Conservation (phyloP, 1,140 invertebrate genomes). For the honey bee (Apis mellifera) region Amel_HAv3.1 CM009933.2:222501-223000, state of each 20-base stretch:
- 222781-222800: not conserved
- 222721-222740: not conserved
- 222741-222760: not conserved
- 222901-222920: not conserved
- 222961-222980: slow-evolving; percentile 9
- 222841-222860: too few species aligned
- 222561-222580: not conserved
- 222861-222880: not conserved
- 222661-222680: not conserved
- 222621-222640: not conserved
- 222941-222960: too few species aligned
- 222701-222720: not conserved
- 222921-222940: not conserved
- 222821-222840: not conserved
- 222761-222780: not conserved
- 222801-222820: not conserved
- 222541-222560: slow-evolving; percentile 31
- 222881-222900: not conserved
- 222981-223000: not conserved
- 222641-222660: not conserved
- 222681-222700: not conserved
- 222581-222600: not conserved
- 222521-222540: slow-evolving; percentile 33
- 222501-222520: not conserved
- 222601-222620: not conserved